Percentiles rank a stretch among this genome's conserved stretches.
Conservation (phyloP, 2,797 vertebrate species). For the Petrocephalus sullivani region DNA sequence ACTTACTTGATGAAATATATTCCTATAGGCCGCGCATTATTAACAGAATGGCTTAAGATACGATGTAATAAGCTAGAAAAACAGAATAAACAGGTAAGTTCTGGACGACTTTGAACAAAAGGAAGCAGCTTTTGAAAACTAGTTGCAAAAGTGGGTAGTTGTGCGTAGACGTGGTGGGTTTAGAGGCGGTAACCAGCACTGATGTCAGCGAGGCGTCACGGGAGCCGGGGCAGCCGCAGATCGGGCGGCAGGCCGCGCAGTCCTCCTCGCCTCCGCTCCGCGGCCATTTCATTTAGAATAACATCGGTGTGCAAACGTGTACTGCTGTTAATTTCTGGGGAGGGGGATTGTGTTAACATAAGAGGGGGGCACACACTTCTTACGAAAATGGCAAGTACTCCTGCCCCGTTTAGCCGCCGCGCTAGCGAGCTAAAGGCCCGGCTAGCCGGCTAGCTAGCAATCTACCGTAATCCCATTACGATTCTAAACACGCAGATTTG, state of each 20-base stretch:
- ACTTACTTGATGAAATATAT: neutral
- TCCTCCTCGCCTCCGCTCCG: neutral
- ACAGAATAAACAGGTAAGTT: neutral
- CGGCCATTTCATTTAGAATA: neutral
- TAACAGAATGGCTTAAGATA: neutral
- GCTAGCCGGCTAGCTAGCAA: neutral
- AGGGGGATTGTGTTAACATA: neutral
- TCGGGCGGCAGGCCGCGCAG: neutral
- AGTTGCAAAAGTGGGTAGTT: neutral
- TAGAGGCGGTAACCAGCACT: neutral
- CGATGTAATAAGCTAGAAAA: neutral
- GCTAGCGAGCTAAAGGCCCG: neutral
- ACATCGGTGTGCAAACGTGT: neutral
- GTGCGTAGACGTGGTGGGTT: neutral
- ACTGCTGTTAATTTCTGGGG: neutral
- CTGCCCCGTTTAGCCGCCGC: neutral
- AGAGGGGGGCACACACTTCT: neutral
- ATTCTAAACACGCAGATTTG: neutral
- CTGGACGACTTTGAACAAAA: neutral
- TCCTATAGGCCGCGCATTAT: neutral
- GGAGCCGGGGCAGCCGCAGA: neutral
- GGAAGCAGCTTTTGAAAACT: too few relatives aligned
- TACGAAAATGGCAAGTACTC: neutral
- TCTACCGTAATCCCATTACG: neutral
- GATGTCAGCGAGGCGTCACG: conserved; percentile 7